Conservation (phyloP, 2,113 vertebrate genomes). For the Salvelinus alpinus region DNA sequence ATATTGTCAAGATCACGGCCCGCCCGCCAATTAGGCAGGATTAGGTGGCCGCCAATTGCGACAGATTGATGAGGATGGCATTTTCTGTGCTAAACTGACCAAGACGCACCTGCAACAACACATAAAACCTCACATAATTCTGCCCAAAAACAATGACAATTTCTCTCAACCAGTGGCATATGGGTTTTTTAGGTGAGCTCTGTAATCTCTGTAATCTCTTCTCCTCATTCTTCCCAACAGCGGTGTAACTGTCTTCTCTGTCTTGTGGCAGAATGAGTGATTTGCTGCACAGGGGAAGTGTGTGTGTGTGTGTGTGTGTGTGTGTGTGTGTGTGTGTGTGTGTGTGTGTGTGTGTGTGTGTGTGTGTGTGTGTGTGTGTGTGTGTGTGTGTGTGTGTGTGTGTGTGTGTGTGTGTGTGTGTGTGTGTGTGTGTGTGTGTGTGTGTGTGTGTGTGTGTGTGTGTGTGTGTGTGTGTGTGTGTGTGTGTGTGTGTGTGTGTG, state of each 20-base stretch:
- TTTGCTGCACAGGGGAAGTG: neutral
- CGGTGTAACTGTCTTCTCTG: slow-evolving; percentile 53
- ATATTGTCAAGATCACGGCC: neutral
- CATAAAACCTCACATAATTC: too few species aligned
- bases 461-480: too few species aligned
- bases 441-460: slow-evolving; percentile 8
- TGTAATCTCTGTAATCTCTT: slow-evolving; percentile 4
- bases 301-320: slow-evolving; percentile 7
- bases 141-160: too few species aligned
- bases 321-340: slow-evolving; percentile 1
- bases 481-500: slow-evolving; percentile 10
- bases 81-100: too few species aligned
- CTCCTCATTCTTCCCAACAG: slow-evolving; percentile 43
- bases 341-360: slow-evolving; percentile 17
- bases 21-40: too few species aligned
- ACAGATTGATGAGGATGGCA: too few species aligned
- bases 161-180: too few species aligned
- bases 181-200: too few species aligned
- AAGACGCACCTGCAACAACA: too few species aligned
- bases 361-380: slow-evolving; percentile 17
- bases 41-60: too few species aligned
- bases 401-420: neutral
- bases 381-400: slow-evolving; percentile 17
- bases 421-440: neutral
- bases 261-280: slow-evolving; percentile 23